phyloP scores from a whole-genome alignment of 2,797 vertebrate genomes.

The Carcharodon carcharias region DNA sequence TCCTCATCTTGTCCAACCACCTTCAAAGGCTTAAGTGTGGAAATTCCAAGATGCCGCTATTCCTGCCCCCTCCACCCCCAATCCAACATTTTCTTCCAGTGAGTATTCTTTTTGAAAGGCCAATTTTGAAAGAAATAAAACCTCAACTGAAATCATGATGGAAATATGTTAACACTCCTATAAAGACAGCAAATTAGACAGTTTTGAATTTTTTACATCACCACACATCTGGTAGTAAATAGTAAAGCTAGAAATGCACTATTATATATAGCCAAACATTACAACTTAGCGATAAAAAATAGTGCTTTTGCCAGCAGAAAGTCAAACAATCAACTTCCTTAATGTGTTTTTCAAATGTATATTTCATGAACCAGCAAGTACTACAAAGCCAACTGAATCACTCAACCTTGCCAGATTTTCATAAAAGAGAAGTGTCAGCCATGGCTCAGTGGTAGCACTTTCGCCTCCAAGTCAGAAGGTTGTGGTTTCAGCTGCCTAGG shows the following conservation, averaged over 20 bases:
- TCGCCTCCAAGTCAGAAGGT: neutral
- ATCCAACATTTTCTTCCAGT: neutral
- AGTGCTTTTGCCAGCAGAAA: neutral
- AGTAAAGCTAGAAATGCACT: neutral
- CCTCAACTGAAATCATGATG: neutral
- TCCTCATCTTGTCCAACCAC: neutral
- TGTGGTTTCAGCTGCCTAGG: neutral
- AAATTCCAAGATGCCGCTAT: neutral
- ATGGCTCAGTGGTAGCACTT: neutral
- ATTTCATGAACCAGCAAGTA: conserved; percentile 6
- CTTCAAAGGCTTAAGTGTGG: neutral
- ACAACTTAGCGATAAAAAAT: neutral
- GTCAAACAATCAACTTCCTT: neutral
- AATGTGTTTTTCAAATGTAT: conserved; percentile 6
- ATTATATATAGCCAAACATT: neutral
- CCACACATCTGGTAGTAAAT: neutral
- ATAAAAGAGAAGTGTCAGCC: neutral
- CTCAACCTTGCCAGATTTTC: neutral
- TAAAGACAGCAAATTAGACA: neutral
- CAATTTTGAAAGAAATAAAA: neutral
- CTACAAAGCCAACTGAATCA: neutral
- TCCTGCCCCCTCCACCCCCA: neutral
- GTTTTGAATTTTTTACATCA: neutral
- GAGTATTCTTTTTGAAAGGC: neutral
- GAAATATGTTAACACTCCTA: neutral